A percentile compares a stretch with the other conserved stretches of the same genome.
Conservation (phyloP, 30 jellyfish, hydroid and myxozoan genomes). For the Cassiopea xamachana region DNA sequence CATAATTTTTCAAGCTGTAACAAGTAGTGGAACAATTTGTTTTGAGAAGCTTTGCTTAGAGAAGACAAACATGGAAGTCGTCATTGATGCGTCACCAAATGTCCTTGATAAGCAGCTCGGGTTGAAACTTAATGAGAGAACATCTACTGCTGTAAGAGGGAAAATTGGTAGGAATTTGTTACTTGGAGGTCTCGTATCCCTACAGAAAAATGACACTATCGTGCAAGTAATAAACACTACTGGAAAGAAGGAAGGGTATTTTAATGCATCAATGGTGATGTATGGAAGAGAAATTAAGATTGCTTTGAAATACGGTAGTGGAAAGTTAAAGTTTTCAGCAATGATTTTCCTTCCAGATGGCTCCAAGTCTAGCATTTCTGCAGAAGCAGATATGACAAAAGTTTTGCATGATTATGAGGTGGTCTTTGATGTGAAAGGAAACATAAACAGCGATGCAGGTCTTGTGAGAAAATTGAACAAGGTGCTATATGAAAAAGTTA, state of each 20-base stretch:
- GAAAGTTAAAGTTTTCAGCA: constrained; percentile 29
- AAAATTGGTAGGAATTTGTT: not conserved
- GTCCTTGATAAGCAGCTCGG: not conserved
- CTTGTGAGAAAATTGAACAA: constrained; percentile 27
- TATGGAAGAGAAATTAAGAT: constrained; percentile 16
- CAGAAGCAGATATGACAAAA: constrained; percentile 11
- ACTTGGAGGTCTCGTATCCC: constrained; percentile 28
- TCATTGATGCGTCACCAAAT: constrained; percentile 5
- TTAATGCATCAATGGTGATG: constrained; percentile 40
- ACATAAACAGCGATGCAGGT: not conserved
- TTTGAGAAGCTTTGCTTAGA: constrained; percentile 32
- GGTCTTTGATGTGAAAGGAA: constrained; percentile 32
- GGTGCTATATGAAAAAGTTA: constrained; percentile 15
- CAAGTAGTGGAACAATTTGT: constrained; percentile 48
- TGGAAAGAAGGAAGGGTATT: constrained; percentile 8
- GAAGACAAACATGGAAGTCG: not conserved
- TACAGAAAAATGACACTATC: constrained; percentile 18
- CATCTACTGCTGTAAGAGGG: constrained; percentile 3
- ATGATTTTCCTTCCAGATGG: constrained; percentile 34
- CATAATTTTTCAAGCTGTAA: not conserved
- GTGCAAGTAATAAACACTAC: constrained; percentile 1
- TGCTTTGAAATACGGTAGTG: constrained; percentile 14
- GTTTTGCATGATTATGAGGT: constrained; percentile 32
- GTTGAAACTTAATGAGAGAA: not conserved
- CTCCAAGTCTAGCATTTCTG: constrained; percentile 5